Conservation (phyloP, 2,888 invertebrate species). For the Sphaeridia pumilis region DNA sequence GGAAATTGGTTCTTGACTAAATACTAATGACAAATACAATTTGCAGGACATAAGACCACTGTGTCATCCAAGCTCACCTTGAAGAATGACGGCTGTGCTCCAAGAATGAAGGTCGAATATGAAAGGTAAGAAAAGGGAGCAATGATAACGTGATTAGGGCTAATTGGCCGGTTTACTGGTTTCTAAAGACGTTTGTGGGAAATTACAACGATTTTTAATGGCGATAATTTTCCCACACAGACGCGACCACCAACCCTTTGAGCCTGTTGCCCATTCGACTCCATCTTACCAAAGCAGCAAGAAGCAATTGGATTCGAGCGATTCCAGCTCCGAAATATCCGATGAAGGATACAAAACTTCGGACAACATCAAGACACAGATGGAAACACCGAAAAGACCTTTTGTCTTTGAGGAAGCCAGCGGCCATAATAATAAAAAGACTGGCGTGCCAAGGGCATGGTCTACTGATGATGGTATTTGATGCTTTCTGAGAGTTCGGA, state of each 20-base stretch:
- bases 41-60: slow-evolving; percentile 61
- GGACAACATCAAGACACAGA: slow-evolving; percentile 24
- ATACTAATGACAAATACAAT: background rate
- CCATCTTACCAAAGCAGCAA: slow-evolving; percentile 25
- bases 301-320: slow-evolving; percentile 36
- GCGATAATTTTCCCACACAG: too few relatives aligned
- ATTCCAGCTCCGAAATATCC: slow-evolving; percentile 39
- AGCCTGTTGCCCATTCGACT: slow-evolving; percentile 32
- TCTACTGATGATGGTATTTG: slow-evolving; percentile 35
- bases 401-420: background rate
- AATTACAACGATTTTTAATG: too few relatives aligned
- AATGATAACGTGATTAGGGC: background rate
- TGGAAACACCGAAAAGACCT: slow-evolving; percentile 19
- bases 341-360: slow-evolving; percentile 39
- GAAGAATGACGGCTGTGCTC: slow-evolving; percentile 51
- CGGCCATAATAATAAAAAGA: slow-evolving; percentile 8
- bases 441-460: slow-evolving; percentile 24
- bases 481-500: background rate
- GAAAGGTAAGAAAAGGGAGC: slow-evolving; percentile 63
- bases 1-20: background rate
- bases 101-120: slow-evolving; percentile 76
- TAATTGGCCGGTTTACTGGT: too few relatives aligned
- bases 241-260: slow-evolving; percentile 34
- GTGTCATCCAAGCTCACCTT: slow-evolving; percentile 65
- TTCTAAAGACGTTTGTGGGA: too few relatives aligned